These are phyloP conservation scores for Iselma pallidipennis DNA, from an alignment of 2,888 invertebrate species.

Conservation along the genomic window DNA sequence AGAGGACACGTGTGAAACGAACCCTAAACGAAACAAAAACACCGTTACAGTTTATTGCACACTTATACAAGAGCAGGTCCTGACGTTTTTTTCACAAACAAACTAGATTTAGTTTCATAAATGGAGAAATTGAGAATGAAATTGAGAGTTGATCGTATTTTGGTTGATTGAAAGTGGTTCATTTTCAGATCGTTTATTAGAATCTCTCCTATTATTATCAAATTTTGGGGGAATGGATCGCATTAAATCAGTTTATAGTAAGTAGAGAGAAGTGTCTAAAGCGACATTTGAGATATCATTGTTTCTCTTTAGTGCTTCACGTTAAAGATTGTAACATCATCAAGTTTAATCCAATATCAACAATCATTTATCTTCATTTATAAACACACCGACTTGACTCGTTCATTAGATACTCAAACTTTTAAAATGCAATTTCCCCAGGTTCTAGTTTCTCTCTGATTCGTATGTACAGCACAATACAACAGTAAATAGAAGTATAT, in stretches of 20 bases:
- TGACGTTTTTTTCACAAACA: too few species aligned
- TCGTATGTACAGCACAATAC: too few species aligned
- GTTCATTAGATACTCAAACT: constrained; percentile 57
- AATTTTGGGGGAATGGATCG: background rate
- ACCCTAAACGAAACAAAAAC: constrained; percentile 40
- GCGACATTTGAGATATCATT: constrained; percentile 34
- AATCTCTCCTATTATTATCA: background rate
- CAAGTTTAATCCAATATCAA: constrained; percentile 57
- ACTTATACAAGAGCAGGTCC: too few species aligned
- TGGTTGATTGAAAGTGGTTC: too few species aligned
- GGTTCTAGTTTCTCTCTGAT: background rate
- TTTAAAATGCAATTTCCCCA: constrained; percentile 47
- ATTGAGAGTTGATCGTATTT: too few species aligned
- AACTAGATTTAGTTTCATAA: too few species aligned
- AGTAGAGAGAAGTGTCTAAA: background rate
- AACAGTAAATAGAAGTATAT: background rate
- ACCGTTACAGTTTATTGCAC: constrained; percentile 43
- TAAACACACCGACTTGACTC: constrained; percentile 35
- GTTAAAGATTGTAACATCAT: constrained; percentile 50
- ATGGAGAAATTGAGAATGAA: too few species aligned
- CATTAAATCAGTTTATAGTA: background rate
- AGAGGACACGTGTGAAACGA: constrained; percentile 31
- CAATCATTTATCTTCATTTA: constrained; percentile 59
- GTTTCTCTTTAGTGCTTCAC: constrained; percentile 44
- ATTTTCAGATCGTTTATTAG: background rate